Evolutionary conservation across 2,113 vertebrate species (phyloP), one percentile per base, ranked within the genome.

Genomic region (Serilophus lunatus): DNA sequence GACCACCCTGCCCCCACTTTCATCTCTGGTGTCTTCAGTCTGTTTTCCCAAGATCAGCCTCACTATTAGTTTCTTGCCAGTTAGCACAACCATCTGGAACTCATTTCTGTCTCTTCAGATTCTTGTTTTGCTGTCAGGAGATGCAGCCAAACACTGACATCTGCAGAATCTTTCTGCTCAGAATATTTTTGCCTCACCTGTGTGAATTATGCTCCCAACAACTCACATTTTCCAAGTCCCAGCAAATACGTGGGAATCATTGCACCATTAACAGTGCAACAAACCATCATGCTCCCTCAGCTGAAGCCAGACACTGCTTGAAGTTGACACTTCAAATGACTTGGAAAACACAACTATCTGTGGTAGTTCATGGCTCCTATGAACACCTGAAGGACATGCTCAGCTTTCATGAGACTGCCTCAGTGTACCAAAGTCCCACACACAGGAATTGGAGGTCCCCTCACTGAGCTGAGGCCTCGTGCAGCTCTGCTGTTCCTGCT

Each of bases 1-100:
- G 93, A 96, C 96, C 96, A 96, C 96, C 95, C 93, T 90, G 96
- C 82, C 94, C 96, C 94, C 74, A 61, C 69, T 81, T 95, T 82
- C 80, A 95, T 94, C 96, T 96, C 94, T 91, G 86, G 79, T 87
- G 92, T 83, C 92, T 65, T 72, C 83, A 79, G 88, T 18, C 86
- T 97, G 96, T 97, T 97, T 97, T 93, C 83, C 88, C 96, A 96
- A 96, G 88, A 96, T 69, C 85, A 81, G 85, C 47, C 81, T 44
- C 81, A 77, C 85, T 59, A 92, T 89, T 92, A 88, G 91, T 60
- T 95, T 93, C 92, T 93, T 74, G 66, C 53, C 88, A 81, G 70
- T 90, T 54, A 93, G 56, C 60, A 69, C 61, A 51, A 68, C 92
- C 97, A 97, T 97, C 96, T 97, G 96, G 96, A 96, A 95, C 69